phyloP scores from a whole-genome alignment of 2,888 invertebrate genomes.

The Acheta domesticus region DNA sequence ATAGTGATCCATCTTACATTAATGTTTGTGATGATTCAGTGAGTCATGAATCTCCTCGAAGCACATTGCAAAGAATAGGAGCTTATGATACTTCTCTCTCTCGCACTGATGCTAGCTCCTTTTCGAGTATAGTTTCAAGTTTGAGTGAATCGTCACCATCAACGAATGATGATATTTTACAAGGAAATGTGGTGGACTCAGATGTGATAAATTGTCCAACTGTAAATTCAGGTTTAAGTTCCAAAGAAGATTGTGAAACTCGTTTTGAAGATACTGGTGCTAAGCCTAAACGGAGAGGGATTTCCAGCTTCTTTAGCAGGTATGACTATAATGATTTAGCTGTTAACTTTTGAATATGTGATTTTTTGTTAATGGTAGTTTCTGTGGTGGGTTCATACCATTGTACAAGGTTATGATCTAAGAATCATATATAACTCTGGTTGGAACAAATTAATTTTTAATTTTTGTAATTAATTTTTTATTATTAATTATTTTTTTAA shows the following conservation, averaged over 20 bases:
- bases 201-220: slow-evolving; percentile 42
- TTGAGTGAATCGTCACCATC: slow-evolving; percentile 66
- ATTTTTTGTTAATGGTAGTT: not conserved
- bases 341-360: not conserved
- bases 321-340: slow-evolving; percentile 43
- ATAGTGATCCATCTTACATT: slow-evolving; percentile 25
- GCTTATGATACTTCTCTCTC: slow-evolving; percentile 28
- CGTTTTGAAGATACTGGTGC: slow-evolving; percentile 45
- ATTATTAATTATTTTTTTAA: no score
- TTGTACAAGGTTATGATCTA: no score
- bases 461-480: no score
- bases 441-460: no score
- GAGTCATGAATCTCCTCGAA: slow-evolving; percentile 35
- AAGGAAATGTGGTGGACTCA: slow-evolving; percentile 56
- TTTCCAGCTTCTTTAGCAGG: slow-evolving; percentile 63
- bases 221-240: slow-evolving; percentile 45
- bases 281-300: slow-evolving; percentile 58
- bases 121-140: slow-evolving; percentile 67
- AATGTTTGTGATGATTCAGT: slow-evolving; percentile 32
- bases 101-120: slow-evolving; percentile 57
- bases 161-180: slow-evolving; percentile 38
- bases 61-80: slow-evolving; percentile 34
- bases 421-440: no score
- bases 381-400: not conserved
- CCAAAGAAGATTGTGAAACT: slow-evolving; percentile 42